Evolutionary conservation across 30 jellyfish, hydroid and myxozoan genomes (phyloP).

Genomic region (Aurelia sp.): DNA sequence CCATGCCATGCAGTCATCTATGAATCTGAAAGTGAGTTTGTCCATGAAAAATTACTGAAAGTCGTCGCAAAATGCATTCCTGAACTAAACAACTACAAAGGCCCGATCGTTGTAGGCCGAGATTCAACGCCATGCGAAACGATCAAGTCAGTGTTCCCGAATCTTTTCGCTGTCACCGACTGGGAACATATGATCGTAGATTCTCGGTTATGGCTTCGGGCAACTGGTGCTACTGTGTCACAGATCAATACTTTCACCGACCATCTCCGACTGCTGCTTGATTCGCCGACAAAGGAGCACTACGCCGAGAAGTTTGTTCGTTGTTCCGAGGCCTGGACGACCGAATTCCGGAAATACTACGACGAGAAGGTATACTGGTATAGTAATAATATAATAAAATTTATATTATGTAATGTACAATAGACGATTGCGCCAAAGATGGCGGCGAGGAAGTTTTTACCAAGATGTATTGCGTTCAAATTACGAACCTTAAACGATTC

Average conservation of each 20-base stretch:
- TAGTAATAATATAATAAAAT: too few species aligned
- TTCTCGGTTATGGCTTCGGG: slow-evolving; percentile 86
- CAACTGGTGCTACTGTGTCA: slow-evolving; percentile 75
- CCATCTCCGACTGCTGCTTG: slow-evolving; percentile 75
- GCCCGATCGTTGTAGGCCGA: slow-evolving; percentile 79
- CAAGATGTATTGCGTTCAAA: too few species aligned
- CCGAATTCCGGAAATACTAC: slow-evolving; percentile 73
- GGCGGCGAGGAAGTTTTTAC: too few species aligned
- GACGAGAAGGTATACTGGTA: slow-evolving; percentile 18
- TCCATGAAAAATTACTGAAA: slow-evolving; percentile 67
- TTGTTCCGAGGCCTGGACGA: slow-evolving; percentile 79
- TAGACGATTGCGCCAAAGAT: too few species aligned
- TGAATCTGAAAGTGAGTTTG: slow-evolving; percentile 62
- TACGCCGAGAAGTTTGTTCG: slow-evolving; percentile 71
- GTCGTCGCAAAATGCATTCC: slow-evolving; percentile 69
- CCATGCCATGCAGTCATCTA: slow-evolving; percentile 84
- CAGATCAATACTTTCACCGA: slow-evolving; percentile 71
- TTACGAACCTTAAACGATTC: too few species aligned
- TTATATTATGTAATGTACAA: too few species aligned
- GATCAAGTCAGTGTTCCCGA: slow-evolving; percentile 65
- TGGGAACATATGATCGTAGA: slow-evolving; percentile 87
- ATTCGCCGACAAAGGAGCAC: slow-evolving; percentile 75
- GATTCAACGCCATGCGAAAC: slow-evolving; percentile 61
- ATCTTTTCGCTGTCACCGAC: slow-evolving; percentile 83
- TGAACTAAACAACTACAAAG: slow-evolving; percentile 55